Conservation (phyloP, 2,113 vertebrate genomes). For the Rhineura floridana region DNA sequence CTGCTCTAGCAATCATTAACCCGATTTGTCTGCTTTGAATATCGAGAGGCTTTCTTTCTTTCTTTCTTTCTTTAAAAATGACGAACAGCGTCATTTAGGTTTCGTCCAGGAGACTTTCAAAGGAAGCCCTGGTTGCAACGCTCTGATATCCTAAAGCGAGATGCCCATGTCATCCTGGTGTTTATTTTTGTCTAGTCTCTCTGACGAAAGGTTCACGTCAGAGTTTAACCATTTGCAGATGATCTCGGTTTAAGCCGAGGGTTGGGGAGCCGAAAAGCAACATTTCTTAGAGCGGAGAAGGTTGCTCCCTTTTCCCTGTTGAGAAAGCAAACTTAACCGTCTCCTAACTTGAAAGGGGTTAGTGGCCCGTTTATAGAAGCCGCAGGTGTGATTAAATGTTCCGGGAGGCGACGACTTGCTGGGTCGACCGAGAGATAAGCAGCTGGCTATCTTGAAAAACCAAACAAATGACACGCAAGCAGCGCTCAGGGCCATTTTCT, state of each 20-base stretch:
- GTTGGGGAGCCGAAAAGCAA: not conserved
- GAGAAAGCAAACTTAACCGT: not conserved
- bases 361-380: not conserved
- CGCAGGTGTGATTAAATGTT: not conserved
- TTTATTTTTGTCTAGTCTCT: not conserved
- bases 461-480: not conserved
- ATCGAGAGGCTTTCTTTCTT: not conserved
- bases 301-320: not conserved
- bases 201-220: slow-evolving; percentile 55
- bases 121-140: not conserved
- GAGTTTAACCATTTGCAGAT: slow-evolving; percentile 62
- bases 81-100: no score
- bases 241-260: not conserved
- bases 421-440: not conserved
- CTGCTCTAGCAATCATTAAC: not conserved
- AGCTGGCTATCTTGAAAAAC: not conserved
- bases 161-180: slow-evolving; percentile 6
- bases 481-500: not conserved
- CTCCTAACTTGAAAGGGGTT: not conserved
- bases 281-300: not conserved
- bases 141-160: slow-evolving; percentile 1
- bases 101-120: not conserved
- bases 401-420: not conserved
- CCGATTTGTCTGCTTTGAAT: not conserved
- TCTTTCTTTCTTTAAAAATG: no score